These are phyloP conservation scores for Scelioninae gen. 1 DNA, from an alignment of 2,888 invertebrate genomes.

Conservation along the genomic window DNA sequence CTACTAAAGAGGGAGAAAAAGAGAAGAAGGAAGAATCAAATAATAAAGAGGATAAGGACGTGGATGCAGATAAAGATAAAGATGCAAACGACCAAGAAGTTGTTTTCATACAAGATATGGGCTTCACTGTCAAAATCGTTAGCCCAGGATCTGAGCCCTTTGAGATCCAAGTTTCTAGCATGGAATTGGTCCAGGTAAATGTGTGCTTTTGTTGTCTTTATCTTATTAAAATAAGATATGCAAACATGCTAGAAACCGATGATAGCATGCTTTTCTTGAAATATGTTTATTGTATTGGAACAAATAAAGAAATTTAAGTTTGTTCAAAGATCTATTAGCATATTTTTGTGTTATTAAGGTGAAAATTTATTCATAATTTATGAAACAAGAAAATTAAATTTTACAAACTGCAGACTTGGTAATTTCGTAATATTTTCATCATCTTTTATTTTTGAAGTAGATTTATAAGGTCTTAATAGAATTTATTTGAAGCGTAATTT, in stretches of 20 bases:
- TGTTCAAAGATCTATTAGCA: no score
- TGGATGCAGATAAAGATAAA: constrained; percentile 75
- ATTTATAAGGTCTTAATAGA: no score
- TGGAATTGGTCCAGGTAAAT: constrained; percentile 93
- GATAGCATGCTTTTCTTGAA: no score
- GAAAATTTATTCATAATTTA: no score
- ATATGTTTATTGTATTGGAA: no score
- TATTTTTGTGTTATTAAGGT: no score
- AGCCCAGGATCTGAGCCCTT: constrained; percentile 96
- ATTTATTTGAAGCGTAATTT: no score
- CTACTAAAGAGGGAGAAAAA: constrained; percentile 83
- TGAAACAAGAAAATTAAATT: no score
- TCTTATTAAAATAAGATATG: neutral
- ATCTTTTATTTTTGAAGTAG: no score
- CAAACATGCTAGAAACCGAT: neutral
- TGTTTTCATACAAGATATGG: constrained; percentile 95
- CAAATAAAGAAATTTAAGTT: no score
- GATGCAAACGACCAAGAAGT: constrained; percentile 90
- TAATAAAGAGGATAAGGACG: constrained; percentile 76
- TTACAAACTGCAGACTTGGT: no score
- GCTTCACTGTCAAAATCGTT: constrained; percentile 96
- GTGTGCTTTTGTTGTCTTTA: neutral
- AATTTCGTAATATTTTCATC: no score
- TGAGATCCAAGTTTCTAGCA: constrained; percentile 98
- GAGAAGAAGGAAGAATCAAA: constrained; percentile 77